A percentile compares a stretch with the other conserved stretches of the same genome.
These are phyloP conservation scores for Grapholita molesta DNA, from an alignment of 1,140 invertebrate species.

Conservation along the genomic window DNA sequence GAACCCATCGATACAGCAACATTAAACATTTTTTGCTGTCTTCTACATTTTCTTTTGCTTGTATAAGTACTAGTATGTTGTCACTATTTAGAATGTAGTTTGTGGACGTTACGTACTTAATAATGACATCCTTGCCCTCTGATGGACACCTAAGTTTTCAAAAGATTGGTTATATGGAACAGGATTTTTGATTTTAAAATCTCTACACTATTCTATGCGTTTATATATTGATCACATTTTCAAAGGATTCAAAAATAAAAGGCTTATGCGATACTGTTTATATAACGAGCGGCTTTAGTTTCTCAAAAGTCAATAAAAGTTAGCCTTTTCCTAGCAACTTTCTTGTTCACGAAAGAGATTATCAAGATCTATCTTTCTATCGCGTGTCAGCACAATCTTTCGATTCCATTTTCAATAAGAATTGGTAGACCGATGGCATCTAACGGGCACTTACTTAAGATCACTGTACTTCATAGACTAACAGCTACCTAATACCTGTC, in stretches of 20 bases:
- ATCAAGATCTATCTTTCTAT: slow-evolving; percentile 1
- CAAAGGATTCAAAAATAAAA: not conserved
- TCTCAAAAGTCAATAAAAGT: not conserved
- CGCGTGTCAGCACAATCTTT: slow-evolving; percentile 10
- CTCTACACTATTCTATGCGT: too few relatives aligned
- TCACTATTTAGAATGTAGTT: too few relatives aligned
- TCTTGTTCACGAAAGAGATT: not conserved
- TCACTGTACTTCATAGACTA: slow-evolving; percentile 35
- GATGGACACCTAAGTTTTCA: too few relatives aligned
- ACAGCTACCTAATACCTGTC: slow-evolving; percentile 30
- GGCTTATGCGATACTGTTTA: not conserved
- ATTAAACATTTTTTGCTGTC: too few relatives aligned
- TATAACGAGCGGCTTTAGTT: slow-evolving; percentile 6
- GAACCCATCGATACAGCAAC: too few relatives aligned
- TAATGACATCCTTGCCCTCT: too few relatives aligned
- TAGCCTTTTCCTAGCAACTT: not conserved
- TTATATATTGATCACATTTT: not conserved
- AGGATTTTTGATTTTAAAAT: too few relatives aligned
- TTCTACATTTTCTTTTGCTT: too few relatives aligned
- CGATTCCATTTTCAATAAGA: slow-evolving; percentile 17
- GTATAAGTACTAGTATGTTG: too few relatives aligned
- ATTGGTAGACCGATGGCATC: not conserved
- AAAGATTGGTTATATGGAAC: too few relatives aligned
- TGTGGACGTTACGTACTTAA: too few relatives aligned
- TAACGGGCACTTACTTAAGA: slow-evolving; percentile 14